Percentiles rank a stretch among this genome's conserved stretches.
Evolutionary conservation across 2,113 vertebrate species (phyloP).

Genomic region (Mesitornis unicolor): DNA sequence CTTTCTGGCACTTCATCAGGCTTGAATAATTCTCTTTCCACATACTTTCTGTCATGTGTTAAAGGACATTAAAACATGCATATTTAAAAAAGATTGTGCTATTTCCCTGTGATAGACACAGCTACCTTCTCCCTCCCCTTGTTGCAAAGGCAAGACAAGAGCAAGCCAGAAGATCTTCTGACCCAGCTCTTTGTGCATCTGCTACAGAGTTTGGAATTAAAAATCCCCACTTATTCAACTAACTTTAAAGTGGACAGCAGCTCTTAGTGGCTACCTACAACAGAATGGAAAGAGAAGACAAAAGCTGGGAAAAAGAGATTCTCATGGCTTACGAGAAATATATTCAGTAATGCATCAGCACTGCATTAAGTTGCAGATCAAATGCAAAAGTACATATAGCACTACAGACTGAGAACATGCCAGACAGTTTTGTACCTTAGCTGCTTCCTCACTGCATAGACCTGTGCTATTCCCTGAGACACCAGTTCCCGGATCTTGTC

Average conservation of each 20-base stretch:
- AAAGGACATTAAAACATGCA: neutral
- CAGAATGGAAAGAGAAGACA: neutral
- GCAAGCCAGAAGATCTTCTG: neutral
- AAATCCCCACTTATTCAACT: neutral
- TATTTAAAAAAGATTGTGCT: neutral
- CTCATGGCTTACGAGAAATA: neutral
- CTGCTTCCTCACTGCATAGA: conserved; percentile 87
- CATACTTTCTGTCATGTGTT: conserved; percentile 78
- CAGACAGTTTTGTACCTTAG: conserved; percentile 74
- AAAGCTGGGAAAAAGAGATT: neutral
- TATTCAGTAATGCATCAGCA: neutral
- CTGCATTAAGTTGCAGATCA: neutral
- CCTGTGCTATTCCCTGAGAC: conserved; percentile 80
- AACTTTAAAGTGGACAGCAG: neutral
- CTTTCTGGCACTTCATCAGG: conserved; percentile 84
- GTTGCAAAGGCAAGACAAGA: neutral
- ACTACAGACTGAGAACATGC: neutral
- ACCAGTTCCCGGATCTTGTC: conserved; percentile 85
- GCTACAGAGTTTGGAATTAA: neutral
- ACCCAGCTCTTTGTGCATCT: neutral
- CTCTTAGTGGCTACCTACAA: neutral
- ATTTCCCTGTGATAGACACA: neutral
- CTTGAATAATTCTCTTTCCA: conserved; percentile 85
- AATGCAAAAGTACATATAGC: neutral
- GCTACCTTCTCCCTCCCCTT: neutral